Evolutionary conservation across 1,140 invertebrate genomes (phyloP).

Genomic region (Triops cancriformis): DNA sequence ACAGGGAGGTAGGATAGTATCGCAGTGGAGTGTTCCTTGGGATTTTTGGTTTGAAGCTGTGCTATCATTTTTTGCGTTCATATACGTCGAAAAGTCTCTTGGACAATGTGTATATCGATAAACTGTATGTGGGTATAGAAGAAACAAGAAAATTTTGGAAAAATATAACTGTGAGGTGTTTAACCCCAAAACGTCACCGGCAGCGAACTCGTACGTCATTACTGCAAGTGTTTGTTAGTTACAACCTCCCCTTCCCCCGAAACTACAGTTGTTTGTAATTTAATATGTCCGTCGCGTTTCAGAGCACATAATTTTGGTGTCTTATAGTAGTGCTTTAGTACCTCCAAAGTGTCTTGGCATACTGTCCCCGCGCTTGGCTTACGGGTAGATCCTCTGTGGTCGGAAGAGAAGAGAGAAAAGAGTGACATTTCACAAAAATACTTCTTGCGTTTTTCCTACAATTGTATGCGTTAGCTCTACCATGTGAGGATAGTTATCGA

Average conservation of each 20-base stretch:
- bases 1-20: neutral
- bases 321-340: constrained; percentile 1
- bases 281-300: neutral
- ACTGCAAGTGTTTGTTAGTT: neutral
- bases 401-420: neutral
- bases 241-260: neutral
- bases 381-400: neutral
- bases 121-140: neutral
- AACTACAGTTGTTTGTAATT: neutral
- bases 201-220: neutral
- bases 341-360: constrained; percentile 10
- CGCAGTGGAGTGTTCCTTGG: neutral
- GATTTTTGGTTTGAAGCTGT: neutral
- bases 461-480: neutral
- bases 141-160: neutral
- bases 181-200: neutral
- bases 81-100: neutral
- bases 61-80: neutral
- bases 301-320: neutral
- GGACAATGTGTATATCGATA: neutral
- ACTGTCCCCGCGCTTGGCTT: neutral
- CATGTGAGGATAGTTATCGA: neutral
- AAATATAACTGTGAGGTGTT: neutral
- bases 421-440: neutral
- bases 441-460: neutral